Base-by-base conservation (phyloP, 2,113 vertebrate species). In the Myrmecophaga tridactyla region DNA sequence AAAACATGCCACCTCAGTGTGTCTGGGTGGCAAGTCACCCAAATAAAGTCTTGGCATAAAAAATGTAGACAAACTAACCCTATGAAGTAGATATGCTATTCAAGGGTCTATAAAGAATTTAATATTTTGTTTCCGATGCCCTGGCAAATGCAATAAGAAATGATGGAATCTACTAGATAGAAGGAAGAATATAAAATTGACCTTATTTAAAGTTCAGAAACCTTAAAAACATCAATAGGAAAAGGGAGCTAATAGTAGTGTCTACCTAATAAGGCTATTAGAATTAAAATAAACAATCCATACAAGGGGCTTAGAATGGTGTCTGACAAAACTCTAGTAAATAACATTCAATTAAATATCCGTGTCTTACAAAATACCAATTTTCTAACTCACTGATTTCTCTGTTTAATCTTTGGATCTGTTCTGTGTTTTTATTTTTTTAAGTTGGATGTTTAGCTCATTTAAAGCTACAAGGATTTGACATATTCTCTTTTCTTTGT, bases 371-470 rank as follows among this genome's bases (percentile, higher is more conserved):
- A 80, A 53, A 89, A 93, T 43, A 15, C 6, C 85, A 80, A 76
- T 95, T 96, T 88, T 85, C 87, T 70, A 81, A 91, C 43, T 91
- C 53, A 80, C 6, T 89, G 20, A 89, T 86, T 90, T 86, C 15
- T 93, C 36, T 94, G 25, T 75, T 90, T 92, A 81, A 77, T 94
- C 39, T 92, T 67, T 76, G 27, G 39, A 70, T 63, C 77, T 96
- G 23, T 86, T 75, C 20, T n/a, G n/a, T 53, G 20, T 86, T 95
- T 96, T 84, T 81, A 83, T 81, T 86, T 94, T 87, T 90, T 96
- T 60, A 78, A 82, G 21, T 46, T n/a, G n/a, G 94, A 72, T 69
- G 23, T 36, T 86, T 86, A 69, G 69, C 87, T 92, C 51, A 86
- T 90, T 78, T 92, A 89, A 86, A 56, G 62, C 7, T 80, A 80